Percentiles rank a stretch among this genome's conserved stretches.
Evolutionary conservation across 30 jellyfish, hydroid and myxozoan genomes (phyloP).

Genomic region (Hydractinia echinata): DNA sequence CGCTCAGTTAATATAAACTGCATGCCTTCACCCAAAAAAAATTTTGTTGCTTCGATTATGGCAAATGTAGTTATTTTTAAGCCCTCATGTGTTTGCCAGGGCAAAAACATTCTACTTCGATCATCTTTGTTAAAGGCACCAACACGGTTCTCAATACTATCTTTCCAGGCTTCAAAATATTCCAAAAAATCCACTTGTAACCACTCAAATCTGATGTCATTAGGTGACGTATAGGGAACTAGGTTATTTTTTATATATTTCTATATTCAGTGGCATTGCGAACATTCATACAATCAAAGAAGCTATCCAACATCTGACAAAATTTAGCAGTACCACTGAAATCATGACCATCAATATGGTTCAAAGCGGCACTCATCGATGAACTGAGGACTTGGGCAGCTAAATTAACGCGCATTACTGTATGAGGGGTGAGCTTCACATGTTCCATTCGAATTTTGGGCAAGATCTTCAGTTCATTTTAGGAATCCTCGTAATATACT

Average conservation of each 20-base stretch:
- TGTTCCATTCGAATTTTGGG: slow-evolving; percentile 12
- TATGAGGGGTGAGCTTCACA: slow-evolving; percentile 21
- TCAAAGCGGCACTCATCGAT: slow-evolving; percentile 24
- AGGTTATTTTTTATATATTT: not conserved
- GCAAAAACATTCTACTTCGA: slow-evolving; percentile 40
- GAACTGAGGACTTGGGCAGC: slow-evolving; percentile 19
- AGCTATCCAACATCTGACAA: slow-evolving; percentile 6
- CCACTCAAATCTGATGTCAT: slow-evolving; percentile 1
- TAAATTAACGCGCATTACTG: slow-evolving; percentile 41
- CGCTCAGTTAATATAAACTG: slow-evolving; percentile 31
- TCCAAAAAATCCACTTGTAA: not conserved
- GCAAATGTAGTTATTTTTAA: slow-evolving; percentile 36
- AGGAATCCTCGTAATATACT: slow-evolving; percentile 17
- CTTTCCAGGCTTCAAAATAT: slow-evolving; percentile 1
- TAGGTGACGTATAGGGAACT: not conserved
- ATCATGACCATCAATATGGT: too few species aligned
- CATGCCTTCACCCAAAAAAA: slow-evolving; percentile 33
- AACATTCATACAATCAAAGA: slow-evolving; percentile 25
- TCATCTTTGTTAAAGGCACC: slow-evolving; percentile 12
- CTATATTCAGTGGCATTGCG: not conserved
- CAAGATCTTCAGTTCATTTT: slow-evolving; percentile 1
- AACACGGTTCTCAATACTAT: not conserved
- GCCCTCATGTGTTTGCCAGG: slow-evolving; percentile 60
- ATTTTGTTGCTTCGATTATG: slow-evolving; percentile 30
- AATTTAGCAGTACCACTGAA: slow-evolving; percentile 31